phyloP scores from a whole-genome alignment of 2,113 vertebrate genomes.

The Murina feae region DNA sequence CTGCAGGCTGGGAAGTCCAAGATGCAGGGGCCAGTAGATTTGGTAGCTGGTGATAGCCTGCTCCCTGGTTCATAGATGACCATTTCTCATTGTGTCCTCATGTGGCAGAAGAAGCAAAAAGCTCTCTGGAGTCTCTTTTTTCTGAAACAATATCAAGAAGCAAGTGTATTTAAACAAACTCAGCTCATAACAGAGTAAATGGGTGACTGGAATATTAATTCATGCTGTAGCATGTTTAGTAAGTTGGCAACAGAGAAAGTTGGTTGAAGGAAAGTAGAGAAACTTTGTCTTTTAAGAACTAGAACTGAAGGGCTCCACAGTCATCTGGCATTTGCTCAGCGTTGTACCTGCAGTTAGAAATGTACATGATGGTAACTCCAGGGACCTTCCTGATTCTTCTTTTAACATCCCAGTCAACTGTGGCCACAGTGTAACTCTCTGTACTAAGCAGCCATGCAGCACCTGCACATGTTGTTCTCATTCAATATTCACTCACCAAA shows the following conservation, averaged over 20 bases:
- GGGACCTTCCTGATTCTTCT: slow-evolving; percentile 93
- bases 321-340: slow-evolving; percentile 95
- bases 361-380: slow-evolving; percentile 96
- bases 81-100: background rate
- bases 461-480: background rate
- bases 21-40: background rate
- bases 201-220: background rate
- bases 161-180: background rate
- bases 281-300: slow-evolving; percentile 42
- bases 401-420: slow-evolving; percentile 94
- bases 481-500: background rate
- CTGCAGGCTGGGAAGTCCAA: background rate
- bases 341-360: slow-evolving; percentile 95
- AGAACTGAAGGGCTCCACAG: slow-evolving; percentile 91
- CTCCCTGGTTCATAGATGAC: background rate
- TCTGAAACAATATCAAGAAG: background rate
- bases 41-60: background rate
- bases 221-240: background rate
- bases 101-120: background rate
- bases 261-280: background rate
- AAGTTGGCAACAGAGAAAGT: background rate
- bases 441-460: slow-evolving; percentile 90
- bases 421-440: slow-evolving; percentile 95
- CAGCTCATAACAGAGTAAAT: slow-evolving; percentile 20
- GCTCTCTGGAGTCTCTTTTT: background rate